A percentile compares a stretch with the other conserved stretches of the same genome.
These are phyloP conservation scores for Fistularia commersonii DNA, from an alignment of 2,797 vertebrate species.

Conservation along the genomic window DNA sequence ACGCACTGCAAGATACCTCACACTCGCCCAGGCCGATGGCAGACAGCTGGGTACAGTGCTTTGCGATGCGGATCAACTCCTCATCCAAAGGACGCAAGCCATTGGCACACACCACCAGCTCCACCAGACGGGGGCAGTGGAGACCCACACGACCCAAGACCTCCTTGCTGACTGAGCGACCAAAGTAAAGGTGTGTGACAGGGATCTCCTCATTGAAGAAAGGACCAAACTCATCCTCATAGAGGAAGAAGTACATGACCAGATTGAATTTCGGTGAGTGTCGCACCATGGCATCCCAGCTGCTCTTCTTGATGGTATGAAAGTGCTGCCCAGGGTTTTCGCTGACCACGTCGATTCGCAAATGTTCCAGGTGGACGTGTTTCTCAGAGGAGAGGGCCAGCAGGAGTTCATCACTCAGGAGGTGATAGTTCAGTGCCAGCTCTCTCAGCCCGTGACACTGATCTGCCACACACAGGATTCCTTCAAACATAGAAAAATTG, in stretches of 20 bases:
- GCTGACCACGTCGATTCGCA: conserved; percentile 96
- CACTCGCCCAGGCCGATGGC: conserved; percentile 97
- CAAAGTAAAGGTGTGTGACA: conserved; percentile 97
- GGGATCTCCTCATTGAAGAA: conserved; percentile 96
- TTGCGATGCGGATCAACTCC: conserved; percentile 94
- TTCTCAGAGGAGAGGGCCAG: conserved; percentile 96
- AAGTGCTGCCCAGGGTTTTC: conserved; percentile 96
- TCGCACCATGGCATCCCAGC: conserved; percentile 96
- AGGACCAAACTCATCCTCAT: conserved; percentile 94
- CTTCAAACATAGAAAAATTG: conserved; percentile 60
- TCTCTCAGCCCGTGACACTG: conserved; percentile 97
- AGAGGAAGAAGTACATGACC: conserved; percentile 99
- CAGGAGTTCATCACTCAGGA: conserved; percentile 92
- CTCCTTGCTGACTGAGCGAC: conserved; percentile 96
- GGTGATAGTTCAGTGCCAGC: conserved; percentile 93
- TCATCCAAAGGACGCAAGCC: conserved; percentile 93
- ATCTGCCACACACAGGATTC: conserved; percentile 96
- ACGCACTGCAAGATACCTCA: conserved; percentile 96
- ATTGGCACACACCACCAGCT: conserved; percentile 96
- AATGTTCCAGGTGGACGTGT: conserved; percentile 93
- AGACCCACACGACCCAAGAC: conserved; percentile 94
- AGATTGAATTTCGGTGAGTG: conserved; percentile 98
- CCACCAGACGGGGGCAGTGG: conserved; percentile 93
- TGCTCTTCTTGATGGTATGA: conserved; percentile 94
- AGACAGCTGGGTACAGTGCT: conserved; percentile 91